A percentile compares a stretch with the other conserved stretches of the same genome.
Evolutionary conservation across 2,797 vertebrate species (phyloP).

Genomic region (Lerista edwardsae): DNA sequence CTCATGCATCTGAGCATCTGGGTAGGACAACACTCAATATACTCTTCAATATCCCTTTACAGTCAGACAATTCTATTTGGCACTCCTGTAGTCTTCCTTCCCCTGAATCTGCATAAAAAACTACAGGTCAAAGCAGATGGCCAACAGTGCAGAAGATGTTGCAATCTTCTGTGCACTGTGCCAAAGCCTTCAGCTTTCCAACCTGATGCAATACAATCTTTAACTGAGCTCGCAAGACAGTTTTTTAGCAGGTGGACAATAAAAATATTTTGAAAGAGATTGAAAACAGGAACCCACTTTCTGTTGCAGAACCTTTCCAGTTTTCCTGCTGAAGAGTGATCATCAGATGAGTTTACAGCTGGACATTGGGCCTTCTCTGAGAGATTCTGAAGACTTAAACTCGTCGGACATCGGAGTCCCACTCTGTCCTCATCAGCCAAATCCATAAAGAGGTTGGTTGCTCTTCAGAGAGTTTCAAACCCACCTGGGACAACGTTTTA

Average conservation of each 20-base stretch:
- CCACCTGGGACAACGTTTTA: neutral
- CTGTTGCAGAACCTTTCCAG: neutral
- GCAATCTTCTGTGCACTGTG: neutral
- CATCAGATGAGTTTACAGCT: neutral
- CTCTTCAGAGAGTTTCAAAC: neutral
- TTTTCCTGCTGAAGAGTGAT: neutral
- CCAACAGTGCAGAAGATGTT: neutral
- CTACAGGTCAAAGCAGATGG: neutral
- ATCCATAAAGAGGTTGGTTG: neutral
- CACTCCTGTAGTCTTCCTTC: neutral
- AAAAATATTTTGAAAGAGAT: constrained; percentile 1
- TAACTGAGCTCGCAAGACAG: neutral
- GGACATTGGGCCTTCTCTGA: neutral
- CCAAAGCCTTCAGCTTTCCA: neutral
- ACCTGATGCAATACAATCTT: neutral
- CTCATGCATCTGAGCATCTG: neutral
- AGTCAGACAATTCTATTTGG: neutral
- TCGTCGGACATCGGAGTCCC: neutral
- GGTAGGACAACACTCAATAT: neutral
- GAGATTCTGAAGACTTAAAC: neutral
- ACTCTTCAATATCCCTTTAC: neutral
- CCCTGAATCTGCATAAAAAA: neutral
- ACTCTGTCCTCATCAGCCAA: neutral
- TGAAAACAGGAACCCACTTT: constrained; percentile 26
- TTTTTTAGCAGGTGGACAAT: neutral